phyloP scores from a whole-genome alignment of 2,888 invertebrate genomes.

The Mythimna ferrago region DNA sequence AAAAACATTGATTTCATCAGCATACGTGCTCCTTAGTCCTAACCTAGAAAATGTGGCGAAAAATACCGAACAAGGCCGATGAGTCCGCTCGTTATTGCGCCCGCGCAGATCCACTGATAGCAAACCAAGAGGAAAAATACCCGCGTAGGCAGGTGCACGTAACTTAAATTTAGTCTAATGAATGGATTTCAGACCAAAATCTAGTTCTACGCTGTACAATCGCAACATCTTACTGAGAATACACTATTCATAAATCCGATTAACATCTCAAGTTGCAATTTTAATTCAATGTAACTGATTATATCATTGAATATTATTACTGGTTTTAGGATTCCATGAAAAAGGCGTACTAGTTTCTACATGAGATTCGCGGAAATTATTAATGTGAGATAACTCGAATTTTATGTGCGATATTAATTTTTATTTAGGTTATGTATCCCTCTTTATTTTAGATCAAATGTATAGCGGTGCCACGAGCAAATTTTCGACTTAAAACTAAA shows the following conservation, averaged over 20 bases:
- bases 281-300: conserved; percentile 65
- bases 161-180: conserved; percentile 62
- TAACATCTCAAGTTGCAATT: conserved; percentile 58
- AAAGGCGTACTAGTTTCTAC: conserved; percentile 43
- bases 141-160: conserved; percentile 64
- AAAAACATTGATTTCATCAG: conserved; percentile 49
- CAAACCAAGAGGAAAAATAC: conserved; percentile 62
- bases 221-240: conserved; percentile 61
- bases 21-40: conserved; percentile 41
- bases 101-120: conserved; percentile 71
- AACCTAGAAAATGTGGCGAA: conserved; percentile 58
- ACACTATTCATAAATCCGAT: conserved; percentile 59
- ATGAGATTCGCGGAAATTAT: conserved; percentile 37
- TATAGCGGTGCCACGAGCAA: conserved; percentile 2
- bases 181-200: conserved; percentile 66
- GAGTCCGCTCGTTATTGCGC: conserved; percentile 63
- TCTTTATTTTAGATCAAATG: conserved; percentile 15
- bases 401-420: conserved; percentile 45
- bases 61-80: conserved; percentile 61
- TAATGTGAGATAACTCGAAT: conserved; percentile 30
- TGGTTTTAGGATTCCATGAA: conserved; percentile 51
- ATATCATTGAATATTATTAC: conserved; percentile 58
- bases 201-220: conserved; percentile 47
- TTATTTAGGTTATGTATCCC: conserved; percentile 33
- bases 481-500: neutral